Conservation (phyloP, 2,113 vertebrate species). For the Vulpes vulpes region DNA sequence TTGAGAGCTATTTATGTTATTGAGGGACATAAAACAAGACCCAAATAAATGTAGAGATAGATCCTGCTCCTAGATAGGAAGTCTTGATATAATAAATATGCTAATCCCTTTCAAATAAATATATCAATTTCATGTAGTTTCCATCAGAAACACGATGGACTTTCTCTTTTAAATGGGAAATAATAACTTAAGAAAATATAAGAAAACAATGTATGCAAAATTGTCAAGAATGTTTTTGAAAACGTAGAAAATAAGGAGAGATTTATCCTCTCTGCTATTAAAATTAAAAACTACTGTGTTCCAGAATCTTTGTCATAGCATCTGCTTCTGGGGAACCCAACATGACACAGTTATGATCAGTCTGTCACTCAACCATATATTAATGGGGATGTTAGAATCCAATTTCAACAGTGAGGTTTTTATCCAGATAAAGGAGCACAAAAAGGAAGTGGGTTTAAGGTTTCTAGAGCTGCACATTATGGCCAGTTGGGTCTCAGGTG, state of each 20-base stretch:
- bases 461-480: neutral
- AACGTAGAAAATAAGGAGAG: slow-evolving; percentile 32
- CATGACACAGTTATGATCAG: neutral
- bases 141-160: neutral
- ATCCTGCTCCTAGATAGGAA: neutral
- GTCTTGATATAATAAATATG: neutral
- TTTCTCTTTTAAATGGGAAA: slow-evolving; percentile 34
- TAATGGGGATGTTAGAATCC: slow-evolving; percentile 18
- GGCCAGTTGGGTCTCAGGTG: neutral
- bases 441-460: neutral
- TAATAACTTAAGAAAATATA: slow-evolving; percentile 2
- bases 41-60: neutral
- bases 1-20: neutral
- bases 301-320: neutral
- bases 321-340: slow-evolving; percentile 18
- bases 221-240: neutral
- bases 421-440: neutral
- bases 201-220: neutral
- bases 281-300: slow-evolving; percentile 36
- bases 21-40: neutral
- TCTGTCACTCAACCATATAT: slow-evolving; percentile 35
- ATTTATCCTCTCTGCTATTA: slow-evolving; percentile 10
- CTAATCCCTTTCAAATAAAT: slow-evolving; percentile 20
- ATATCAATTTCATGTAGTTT: slow-evolving; percentile 36
- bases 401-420: neutral